Evolutionary conservation across 1,140 invertebrate genomes (phyloP).

Genomic region (Meloidogyne floridensis): DNA sequence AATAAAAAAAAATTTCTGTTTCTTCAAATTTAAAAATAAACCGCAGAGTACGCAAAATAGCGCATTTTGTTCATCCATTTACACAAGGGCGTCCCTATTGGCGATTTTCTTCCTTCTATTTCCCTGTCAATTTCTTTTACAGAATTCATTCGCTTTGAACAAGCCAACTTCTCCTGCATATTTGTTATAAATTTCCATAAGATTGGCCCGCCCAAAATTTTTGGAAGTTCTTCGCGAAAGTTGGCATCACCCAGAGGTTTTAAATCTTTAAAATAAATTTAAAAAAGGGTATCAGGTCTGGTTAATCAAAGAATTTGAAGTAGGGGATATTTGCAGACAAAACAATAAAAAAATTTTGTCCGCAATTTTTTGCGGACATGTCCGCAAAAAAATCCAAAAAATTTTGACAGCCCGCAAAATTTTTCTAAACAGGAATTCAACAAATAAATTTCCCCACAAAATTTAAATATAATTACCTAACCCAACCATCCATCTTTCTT

Average conservation of each 20-base stretch:
- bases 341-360: no score
- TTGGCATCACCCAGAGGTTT: conserved; percentile 35
- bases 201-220: conserved; percentile 38
- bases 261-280: conserved; percentile 23
- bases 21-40: conserved; percentile 12
- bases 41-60: conserved; percentile 50
- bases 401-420: no score
- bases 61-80: conserved; percentile 46
- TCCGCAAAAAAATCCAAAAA: no score
- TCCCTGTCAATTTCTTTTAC: conserved; percentile 15
- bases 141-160: conserved; percentile 22
- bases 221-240: conserved; percentile 41
- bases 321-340: no score
- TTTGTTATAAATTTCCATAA: conserved; percentile 37
- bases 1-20: background rate
- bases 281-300: background rate
- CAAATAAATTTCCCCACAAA: no score
- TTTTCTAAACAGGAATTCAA: no score
- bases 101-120: conserved; percentile 15
- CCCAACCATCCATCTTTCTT: conserved; percentile 13
- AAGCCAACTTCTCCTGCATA: conserved; percentile 37
- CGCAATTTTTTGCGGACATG: no score
- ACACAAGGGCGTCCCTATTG: conserved; percentile 25
- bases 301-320: background rate
- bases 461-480: conserved; percentile 3